Evolutionary conservation across 2,888 invertebrate species (phyloP).

Genomic region (Philereme transversata): DNA sequence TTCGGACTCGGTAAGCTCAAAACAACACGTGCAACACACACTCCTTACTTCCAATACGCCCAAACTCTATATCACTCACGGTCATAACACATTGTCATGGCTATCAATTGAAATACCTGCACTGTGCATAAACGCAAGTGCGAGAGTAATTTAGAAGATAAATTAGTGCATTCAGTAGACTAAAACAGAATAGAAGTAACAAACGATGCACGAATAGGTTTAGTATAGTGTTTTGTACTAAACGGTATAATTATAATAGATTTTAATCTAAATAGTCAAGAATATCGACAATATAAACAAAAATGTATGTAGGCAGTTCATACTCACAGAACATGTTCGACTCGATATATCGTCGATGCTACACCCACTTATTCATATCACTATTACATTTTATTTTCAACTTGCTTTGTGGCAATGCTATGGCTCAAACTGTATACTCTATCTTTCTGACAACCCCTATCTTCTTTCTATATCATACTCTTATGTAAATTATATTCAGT

Average conservation of each 20-base stretch:
- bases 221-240: slow-evolving; percentile 50
- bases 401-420: slow-evolving; percentile 82
- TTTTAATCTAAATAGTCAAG: slow-evolving; percentile 30
- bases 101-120: slow-evolving; percentile 43
- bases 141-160: slow-evolving; percentile 32
- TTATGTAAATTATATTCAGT: slow-evolving; percentile 39
- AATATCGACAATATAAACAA: slow-evolving; percentile 30
- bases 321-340: slow-evolving; percentile 46
- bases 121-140: slow-evolving; percentile 49
- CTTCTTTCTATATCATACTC: slow-evolving; percentile 48
- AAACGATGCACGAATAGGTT: slow-evolving; percentile 58
- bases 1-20: slow-evolving; percentile 91
- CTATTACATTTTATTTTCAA: slow-evolving; percentile 73
- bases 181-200: slow-evolving; percentile 46
- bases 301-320: slow-evolving; percentile 44
- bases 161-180: slow-evolving; percentile 67
- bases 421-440: slow-evolving; percentile 64
- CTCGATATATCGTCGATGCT: slow-evolving; percentile 41
- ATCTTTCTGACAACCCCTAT: slow-evolving; percentile 48
- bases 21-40: slow-evolving; percentile 3
- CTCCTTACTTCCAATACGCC: slow-evolving; percentile 29
- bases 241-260: slow-evolving; percentile 42
- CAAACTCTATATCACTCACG: slow-evolving; percentile 44
- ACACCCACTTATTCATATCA: slow-evolving; percentile 69
- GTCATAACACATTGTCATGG: slow-evolving; percentile 56